Conservation (phyloP, 2,888 invertebrate genomes). For the Capitulum mitella region DNA sequence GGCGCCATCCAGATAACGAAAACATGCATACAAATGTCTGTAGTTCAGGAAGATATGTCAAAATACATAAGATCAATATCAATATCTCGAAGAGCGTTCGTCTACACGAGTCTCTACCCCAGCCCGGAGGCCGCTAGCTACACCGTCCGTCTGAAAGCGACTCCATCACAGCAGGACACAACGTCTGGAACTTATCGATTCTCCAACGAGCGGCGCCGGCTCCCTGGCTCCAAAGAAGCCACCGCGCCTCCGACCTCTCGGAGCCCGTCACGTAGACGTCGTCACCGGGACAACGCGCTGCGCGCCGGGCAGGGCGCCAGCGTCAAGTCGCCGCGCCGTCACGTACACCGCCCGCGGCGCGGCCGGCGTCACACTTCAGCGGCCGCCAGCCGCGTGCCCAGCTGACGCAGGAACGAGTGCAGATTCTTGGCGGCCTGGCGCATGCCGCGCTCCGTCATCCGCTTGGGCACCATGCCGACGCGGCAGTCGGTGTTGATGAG, state of each 20-base stretch:
- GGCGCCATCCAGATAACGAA: not conserved
- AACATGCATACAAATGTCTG: not conserved
- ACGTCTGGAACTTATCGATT: not conserved
- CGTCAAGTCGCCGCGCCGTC: too few relatives aligned
- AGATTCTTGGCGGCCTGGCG: not conserved
- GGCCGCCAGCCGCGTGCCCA: not conserved
- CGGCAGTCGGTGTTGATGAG: constrained; percentile 20
- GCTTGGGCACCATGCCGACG: not conserved
- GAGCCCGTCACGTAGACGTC: too few relatives aligned
- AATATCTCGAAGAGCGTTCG: too few relatives aligned
- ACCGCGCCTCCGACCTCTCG: too few relatives aligned
- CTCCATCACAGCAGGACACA: not conserved
- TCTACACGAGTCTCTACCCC: not conserved
- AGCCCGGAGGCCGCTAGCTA: not conserved
- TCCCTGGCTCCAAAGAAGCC: too few relatives aligned
- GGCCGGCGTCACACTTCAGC: not conserved
- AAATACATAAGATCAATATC: not conserved
- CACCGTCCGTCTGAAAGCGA: not conserved
- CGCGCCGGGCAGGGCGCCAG: too few relatives aligned
- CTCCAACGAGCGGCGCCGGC: too few relatives aligned
- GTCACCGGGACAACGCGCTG: too few relatives aligned
- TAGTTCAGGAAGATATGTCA: not conserved
- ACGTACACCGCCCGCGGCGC: too few relatives aligned
- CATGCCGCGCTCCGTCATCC: not conserved
- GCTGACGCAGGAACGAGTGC: not conserved